Evolutionary conservation across 2,888 invertebrate genomes (phyloP), one percentile per base, ranked within the genome.

Genomic region (Carpatolechia fugitivella): DNA sequence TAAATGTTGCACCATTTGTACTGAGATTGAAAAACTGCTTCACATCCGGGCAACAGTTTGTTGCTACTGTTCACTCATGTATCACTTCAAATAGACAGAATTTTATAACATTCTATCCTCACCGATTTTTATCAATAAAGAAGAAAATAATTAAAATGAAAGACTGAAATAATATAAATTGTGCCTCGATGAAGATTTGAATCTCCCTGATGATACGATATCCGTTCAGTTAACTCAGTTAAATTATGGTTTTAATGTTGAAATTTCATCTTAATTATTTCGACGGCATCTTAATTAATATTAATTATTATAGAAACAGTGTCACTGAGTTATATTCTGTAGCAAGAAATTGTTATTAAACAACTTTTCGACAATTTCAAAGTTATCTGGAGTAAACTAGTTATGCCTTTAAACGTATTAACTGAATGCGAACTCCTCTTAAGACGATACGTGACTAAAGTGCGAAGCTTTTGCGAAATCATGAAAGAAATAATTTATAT

Each of bases 1-100:
- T 85, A 85, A 90, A 89, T 86, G 89, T 83, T 79, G 63, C 69
- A 63, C 81, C 81, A 88, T 89, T 89, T 89, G 87, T 85, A 82
- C 76, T 65, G 75, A 82, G 81, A 87, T 89, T 88, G 89, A 89
- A 89, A 90, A 88, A 88, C 83, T 80, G 82, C 80, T 84, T 67
- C 70, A 71, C 63, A 66, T 66, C 72, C 66, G 73, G 74, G 80
- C 80, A 80, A 80, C 80, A 54, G 56, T 56, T 54, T 58, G 57
- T 55, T 58, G 48, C 47, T 29, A 46, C 33, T 52, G 51, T 54
- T 51, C 35, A 3, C 51, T 51, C 52, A 56, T 57, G 48, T 51
- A 55, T 57, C 55, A 55, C 48, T 6, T 46, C 46, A 29, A 29
- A 24, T 44, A 29, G 10, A 14, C 29, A 29, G 29, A 50, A 7